phyloP scores from a whole-genome alignment of 2,888 invertebrate species.

The Apotomis capreana region DNA sequence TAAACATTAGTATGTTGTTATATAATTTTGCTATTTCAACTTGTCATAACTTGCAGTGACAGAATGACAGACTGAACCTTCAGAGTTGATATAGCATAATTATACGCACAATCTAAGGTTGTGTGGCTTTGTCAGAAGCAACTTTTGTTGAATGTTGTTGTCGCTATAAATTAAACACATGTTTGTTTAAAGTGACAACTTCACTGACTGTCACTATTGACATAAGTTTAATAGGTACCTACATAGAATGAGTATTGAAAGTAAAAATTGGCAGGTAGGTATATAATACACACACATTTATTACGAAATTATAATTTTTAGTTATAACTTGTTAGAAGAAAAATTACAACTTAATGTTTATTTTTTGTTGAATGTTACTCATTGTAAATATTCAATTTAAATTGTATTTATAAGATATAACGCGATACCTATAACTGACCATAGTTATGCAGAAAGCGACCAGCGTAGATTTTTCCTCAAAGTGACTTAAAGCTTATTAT shows the following conservation, averaged over 20 bases:
- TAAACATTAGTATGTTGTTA: conserved; percentile 18
- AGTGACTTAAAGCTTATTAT: no score
- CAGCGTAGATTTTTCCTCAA: no score
- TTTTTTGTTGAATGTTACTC: no score
- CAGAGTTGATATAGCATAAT: conserved; percentile 26
- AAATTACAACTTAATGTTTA: no score
- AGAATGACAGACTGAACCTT: conserved; percentile 29
- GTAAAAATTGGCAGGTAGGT: background rate
- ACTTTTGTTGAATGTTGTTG: conserved; percentile 1
- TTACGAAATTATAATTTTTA: background rate
- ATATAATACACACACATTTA: no score
- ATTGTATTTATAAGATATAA: no score
- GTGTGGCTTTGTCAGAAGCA: background rate
- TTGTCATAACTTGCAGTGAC: conserved; percentile 22
- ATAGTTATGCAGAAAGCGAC: no score
- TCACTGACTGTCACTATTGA: background rate
- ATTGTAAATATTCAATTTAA: no score
- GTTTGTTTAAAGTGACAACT: background rate
- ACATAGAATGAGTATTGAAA: background rate
- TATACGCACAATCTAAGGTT: conserved; percentile 9
- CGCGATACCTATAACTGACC: no score
- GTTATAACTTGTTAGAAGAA: no score
- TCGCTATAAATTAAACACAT: conserved; percentile 14
- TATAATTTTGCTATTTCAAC: conserved; percentile 33
- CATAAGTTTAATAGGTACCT: no score